Percentiles rank a stretch among this genome's conserved stretches.
Evolutionary conservation across 1,140 invertebrate species (phyloP).

Genomic region (Drosophila parabipectinata): DNA sequence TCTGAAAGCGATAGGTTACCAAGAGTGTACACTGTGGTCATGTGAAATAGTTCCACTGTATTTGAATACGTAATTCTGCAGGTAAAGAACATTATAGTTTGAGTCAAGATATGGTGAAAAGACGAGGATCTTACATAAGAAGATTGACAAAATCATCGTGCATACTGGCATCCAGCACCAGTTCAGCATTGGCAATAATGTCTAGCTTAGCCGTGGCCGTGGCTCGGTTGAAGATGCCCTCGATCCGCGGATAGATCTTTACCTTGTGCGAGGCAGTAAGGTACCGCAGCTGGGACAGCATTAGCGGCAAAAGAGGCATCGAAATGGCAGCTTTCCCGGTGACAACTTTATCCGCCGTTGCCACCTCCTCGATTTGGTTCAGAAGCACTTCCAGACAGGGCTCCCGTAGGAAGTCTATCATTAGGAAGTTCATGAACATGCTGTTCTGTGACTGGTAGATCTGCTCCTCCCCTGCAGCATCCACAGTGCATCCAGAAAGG

Average conservation of each 20-base stretch:
- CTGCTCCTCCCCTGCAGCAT: conserved; percentile 67
- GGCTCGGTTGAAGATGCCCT: conserved; percentile 62
- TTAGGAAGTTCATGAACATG: conserved; percentile 84
- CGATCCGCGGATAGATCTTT: conserved; percentile 64
- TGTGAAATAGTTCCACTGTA: conserved; percentile 65
- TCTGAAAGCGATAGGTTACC: conserved; percentile 66
- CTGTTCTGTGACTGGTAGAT: conserved; percentile 84
- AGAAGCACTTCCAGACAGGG: conserved; percentile 83
- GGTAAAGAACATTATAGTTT: conserved; percentile 5
- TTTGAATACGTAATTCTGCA: conserved; percentile 66
- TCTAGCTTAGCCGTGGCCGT: conserved; percentile 52
- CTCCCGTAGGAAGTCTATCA: conserved; percentile 83
- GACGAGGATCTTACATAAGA: conserved; percentile 46
- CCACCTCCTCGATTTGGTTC: conserved; percentile 76
- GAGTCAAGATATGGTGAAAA: neutral
- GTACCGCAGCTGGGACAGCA: conserved; percentile 75
- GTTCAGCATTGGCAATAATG: conserved; percentile 70
- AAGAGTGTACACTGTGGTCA: conserved; percentile 64
- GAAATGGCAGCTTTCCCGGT: conserved; percentile 23
- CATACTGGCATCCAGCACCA: conserved; percentile 67
- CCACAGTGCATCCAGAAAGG: conserved; percentile 70
- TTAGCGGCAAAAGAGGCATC: conserved; percentile 60
- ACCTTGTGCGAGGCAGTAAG: conserved; percentile 63
- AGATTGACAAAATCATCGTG: conserved; percentile 77
- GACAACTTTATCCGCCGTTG: conserved; percentile 28